Evolutionary conservation across 2,888 invertebrate genomes (phyloP), one percentile per base, ranked within the genome.

Genomic region (Drosophila eohydei): DNA sequence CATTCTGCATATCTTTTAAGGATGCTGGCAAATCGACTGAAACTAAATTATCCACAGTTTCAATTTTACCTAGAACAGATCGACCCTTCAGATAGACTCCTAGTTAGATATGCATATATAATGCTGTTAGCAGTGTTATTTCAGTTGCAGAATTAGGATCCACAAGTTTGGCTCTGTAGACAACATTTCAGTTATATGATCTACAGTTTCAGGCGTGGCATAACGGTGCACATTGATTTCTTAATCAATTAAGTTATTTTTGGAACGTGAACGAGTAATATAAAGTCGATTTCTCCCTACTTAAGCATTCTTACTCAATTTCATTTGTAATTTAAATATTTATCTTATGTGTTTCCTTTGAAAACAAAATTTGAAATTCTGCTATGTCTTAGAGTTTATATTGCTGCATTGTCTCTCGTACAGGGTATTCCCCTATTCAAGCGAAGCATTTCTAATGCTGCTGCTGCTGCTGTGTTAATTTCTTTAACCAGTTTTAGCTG

Each of bases 401-500:
- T 21, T 21, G 7, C 2, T 26, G 1, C 8, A 2, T 14, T 51
- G 51, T 21, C 21, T 21, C 21, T 2, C 36, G 21, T 34, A 43
- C 43, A 56, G 43, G 43, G 44, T 61, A 60, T 54, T 54, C 36
- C 52, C 36, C 36, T 71, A 44, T 38, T 38, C 59, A 61, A 6
- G 40, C 54, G 57, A 32, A 51, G 8, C 32, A 34, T 36, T 52
- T 52, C 8, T 5, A 14, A 21, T 40, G 6, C n/a, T 30, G 34
- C 11, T 38, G 46, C n/a, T 28, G 21, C 46, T 8, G 26, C n/a
- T 9, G 5, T 38, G 26, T 28, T 7, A 8, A 79, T 84, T 70
- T 80, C 54, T 43, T 54, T 54, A 78, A 81, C 82, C 67, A 57
- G 72, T 79, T 87, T 57, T 30, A 34, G 32, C 71, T 55, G 66